Evolutionary conservation across 1,140 invertebrate genomes (phyloP).

Genomic region (Papilio machaon): DNA sequence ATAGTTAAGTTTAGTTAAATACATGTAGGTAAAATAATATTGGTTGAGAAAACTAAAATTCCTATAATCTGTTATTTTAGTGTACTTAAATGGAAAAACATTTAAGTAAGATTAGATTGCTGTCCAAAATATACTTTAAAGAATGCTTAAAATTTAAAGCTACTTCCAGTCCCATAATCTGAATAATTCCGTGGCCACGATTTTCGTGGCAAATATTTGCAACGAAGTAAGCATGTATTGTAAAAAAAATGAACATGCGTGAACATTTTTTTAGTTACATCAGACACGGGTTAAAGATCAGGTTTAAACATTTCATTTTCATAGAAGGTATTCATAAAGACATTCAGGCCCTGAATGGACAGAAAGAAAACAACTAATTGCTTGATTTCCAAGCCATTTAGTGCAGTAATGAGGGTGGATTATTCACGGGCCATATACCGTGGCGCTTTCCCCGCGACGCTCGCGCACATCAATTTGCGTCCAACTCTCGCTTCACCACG

Average conservation of each 20-base stretch:
- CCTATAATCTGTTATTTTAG: neutral
- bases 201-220: neutral
- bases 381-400: constrained; percentile 81
- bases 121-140: neutral
- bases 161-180: neutral
- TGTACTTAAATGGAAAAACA: neutral
- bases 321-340: constrained; percentile 30
- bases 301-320: neutral
- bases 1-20: no score
- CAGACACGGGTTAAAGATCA: neutral
- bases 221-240: neutral
- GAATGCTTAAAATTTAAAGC: neutral
- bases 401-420: constrained; percentile 76
- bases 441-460: constrained; percentile 48
- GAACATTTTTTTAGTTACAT: neutral
- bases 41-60: no score
- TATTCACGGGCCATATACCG: constrained; percentile 78
- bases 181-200: neutral
- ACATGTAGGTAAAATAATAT: no score
- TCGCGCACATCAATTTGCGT: constrained; percentile 43
- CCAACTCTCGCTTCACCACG: constrained; percentile 46
- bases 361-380: constrained; percentile 80
- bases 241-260: neutral
- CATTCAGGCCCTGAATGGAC: constrained; percentile 63
- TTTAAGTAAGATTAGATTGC: neutral